A percentile compares a stretch with the other conserved stretches of the same genome.
These are phyloP conservation scores for Zygothrica quintamaculata DNA, from an alignment of 2,888 invertebrate genomes.

Conservation along the genomic window DNA sequence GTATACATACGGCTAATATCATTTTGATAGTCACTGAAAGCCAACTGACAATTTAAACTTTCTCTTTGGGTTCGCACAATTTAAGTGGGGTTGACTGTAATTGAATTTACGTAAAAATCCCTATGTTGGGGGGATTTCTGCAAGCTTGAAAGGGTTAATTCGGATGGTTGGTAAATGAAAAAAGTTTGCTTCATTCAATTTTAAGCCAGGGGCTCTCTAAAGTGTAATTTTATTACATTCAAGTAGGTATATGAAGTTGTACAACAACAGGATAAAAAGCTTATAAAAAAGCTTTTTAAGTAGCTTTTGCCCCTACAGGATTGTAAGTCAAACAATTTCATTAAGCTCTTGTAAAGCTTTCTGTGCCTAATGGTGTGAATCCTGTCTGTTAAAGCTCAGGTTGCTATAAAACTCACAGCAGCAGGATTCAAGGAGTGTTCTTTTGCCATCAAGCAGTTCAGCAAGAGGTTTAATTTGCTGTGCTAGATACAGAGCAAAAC, in stretches of 20 bases:
- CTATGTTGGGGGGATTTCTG: background rate
- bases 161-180: background rate
- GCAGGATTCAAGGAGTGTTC: constrained; percentile 21
- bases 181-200: no score
- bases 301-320: no score
- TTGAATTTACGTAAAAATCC: constrained; percentile 45
- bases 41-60: constrained; percentile 15
- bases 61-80: background rate
- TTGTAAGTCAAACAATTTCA: no score
- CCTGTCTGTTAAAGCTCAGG: constrained; percentile 3
- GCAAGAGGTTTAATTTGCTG: constrained; percentile 2
- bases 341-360: constrained; percentile 12
- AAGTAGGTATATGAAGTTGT: no score
- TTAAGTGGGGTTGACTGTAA: constrained; percentile 19
- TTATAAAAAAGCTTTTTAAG: no score
- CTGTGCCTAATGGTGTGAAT: background rate
- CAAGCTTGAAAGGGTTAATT: constrained; percentile 26
- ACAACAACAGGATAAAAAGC: no score
- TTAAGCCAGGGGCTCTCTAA: no score
- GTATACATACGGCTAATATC: constrained; percentile 1
- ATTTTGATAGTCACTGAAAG: constrained; percentile 11
- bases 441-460: constrained; percentile 34
- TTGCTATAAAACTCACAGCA: constrained; percentile 6
- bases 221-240: no score
- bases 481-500: no score